phyloP scores from a whole-genome alignment of 2,797 vertebrate species.

The Leptodactylus fallax region DNA sequence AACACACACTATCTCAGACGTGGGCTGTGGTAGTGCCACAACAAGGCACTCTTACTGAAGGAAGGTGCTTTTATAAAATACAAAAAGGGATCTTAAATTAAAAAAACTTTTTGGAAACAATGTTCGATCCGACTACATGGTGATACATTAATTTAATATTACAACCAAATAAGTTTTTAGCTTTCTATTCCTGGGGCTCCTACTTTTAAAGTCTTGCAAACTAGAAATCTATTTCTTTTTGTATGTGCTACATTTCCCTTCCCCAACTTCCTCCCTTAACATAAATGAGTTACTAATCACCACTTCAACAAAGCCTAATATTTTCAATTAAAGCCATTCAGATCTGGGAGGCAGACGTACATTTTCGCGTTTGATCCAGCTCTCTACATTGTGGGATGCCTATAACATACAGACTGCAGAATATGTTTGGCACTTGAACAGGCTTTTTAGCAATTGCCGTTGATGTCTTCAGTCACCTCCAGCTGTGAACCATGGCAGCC shows the following conservation, averaged over 20 bases:
- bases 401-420: slow-evolving; percentile 29
- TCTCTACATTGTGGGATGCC: slow-evolving; percentile 3
- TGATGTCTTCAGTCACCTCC: slow-evolving; percentile 57
- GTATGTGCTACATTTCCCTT: background rate
- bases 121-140: too few relatives aligned
- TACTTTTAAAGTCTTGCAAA: background rate
- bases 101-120: too few relatives aligned
- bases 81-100: too few relatives aligned
- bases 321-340: slow-evolving; percentile 13
- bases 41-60: too few relatives aligned
- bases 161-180: background rate
- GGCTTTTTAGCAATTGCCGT: slow-evolving; percentile 49
- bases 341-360: background rate
- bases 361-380: slow-evolving; percentile 16
- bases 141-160: too few relatives aligned
- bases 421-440: slow-evolving; percentile 41
- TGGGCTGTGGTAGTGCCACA: too few relatives aligned
- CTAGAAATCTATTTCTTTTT: background rate
- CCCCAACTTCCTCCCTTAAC: background rate
- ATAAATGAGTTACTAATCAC: background rate
- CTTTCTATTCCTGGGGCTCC: background rate
- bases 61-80: too few relatives aligned
- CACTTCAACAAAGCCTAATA: slow-evolving; percentile 5
- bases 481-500: slow-evolving; percentile 52
- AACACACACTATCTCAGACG: too few relatives aligned